Percentiles rank a stretch among this genome's conserved stretches.
Evolutionary conservation across 2,113 vertebrate genomes (phyloP).

Genomic region (Motacilla tschutschensis): DNA sequence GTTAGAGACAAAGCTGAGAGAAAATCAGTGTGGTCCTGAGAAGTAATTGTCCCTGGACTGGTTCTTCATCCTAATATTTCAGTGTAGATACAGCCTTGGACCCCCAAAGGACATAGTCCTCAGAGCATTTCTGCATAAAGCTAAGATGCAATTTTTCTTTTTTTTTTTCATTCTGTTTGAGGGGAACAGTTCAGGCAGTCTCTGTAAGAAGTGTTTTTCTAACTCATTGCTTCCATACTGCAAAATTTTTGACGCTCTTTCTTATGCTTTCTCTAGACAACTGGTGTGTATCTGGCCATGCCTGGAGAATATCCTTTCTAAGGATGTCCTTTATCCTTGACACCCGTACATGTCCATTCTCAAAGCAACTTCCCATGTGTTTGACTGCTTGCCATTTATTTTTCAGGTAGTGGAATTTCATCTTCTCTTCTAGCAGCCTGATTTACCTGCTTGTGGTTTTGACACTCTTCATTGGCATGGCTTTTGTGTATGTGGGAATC

Average conservation of each 20-base stretch:
- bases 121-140: not conserved
- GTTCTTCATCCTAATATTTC: not conserved
- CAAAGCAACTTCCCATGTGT: not conserved
- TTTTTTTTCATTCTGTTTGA: not conserved
- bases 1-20: not conserved
- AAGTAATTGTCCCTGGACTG: not conserved
- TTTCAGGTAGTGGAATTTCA: not conserved
- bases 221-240: not conserved
- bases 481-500: not conserved
- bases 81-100: not conserved
- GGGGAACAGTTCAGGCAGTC: not conserved
- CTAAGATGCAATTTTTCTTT: accelerated
- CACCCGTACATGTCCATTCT: accelerated
- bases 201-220: not conserved
- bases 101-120: not conserved
- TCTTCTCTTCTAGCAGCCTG: not conserved
- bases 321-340: not conserved
- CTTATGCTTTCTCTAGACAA: not conserved
- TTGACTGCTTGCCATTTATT: not conserved
- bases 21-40: not conserved
- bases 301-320: not conserved
- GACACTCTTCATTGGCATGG: not conserved
- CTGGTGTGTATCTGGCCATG: not conserved
- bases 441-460: not conserved
- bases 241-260: not conserved